Evolutionary conservation across 2,797 vertebrate genomes (phyloP), one percentile per base, ranked within the genome.

Genomic region (Hafferia zeledoni): DNA sequence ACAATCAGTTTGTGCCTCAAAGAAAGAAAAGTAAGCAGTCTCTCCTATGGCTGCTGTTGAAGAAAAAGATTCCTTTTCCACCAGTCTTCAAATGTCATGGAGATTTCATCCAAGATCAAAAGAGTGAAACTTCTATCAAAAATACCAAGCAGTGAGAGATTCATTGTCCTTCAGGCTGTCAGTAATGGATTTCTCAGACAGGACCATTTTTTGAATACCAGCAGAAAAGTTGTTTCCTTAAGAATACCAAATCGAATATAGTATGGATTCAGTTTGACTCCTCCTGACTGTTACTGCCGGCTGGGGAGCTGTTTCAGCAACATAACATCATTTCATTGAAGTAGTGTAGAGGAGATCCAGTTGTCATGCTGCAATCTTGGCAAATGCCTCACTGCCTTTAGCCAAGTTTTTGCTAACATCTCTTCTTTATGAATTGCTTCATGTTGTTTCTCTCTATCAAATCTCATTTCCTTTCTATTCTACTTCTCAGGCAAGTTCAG

Each of bases 1-100:
- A 53, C 37, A 82, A 93, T 97, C 67, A 44, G 31, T 89, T 92
- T 94, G 17, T 86, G 52, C 72, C 59, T 94, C 55, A 39, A 46
- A 94, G 72, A 87, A 17, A 22, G 43, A 78, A 95, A 70, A 84
- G 22, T 65, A 83, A 83, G n/a, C 39, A 70, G 46, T 77, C 12
- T 81, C 25, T 83, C 86, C n/a, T 74, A 53, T 55, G 52, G 46
- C 39, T 89, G 80, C 84, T 75, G 9, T 63, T 81, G 13, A 86
- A 90, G 71, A 89, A 93, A 55, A 33, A 56, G 16, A 23, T 23
- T 69, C 30, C 9, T 76, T 15, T 84, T 82, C 25, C 4, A 65
- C 7, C 4, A 33, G 13, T 59, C 31, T 49, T 52, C 25, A 74
- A 57, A 69, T 11, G 17, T 87, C 35, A 41, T 27, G 50, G 52